These are phyloP conservation scores for Sandelia bainsii DNA, from an alignment of 2,797 vertebrate species.

Conservation along the genomic window DNA sequence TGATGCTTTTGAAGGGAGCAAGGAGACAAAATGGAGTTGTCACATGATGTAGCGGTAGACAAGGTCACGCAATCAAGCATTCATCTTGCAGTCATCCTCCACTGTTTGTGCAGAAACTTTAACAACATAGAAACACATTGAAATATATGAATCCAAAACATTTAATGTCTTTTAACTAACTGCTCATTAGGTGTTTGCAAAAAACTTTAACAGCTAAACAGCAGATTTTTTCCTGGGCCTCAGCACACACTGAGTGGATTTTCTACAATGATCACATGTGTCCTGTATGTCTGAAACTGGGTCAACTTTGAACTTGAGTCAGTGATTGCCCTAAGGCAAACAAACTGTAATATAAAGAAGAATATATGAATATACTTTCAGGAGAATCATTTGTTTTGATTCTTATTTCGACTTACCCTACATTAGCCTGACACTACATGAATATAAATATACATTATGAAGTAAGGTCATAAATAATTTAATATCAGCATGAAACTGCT, in stretches of 20 bases:
- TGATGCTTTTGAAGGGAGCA: constrained; percentile 46
- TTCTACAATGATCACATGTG: constrained; percentile 48
- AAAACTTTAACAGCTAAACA: neutral
- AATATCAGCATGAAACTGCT: constrained; percentile 35
- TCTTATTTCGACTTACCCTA: constrained; percentile 57
- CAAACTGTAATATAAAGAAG: constrained; percentile 72
- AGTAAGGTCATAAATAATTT: constrained; percentile 64
- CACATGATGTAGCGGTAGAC: neutral
- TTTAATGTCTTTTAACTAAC: neutral
- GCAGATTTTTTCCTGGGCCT: no score
- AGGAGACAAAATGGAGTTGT: constrained; percentile 36
- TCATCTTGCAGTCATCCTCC: neutral
- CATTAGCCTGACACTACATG: constrained; percentile 58
- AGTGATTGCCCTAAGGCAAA: constrained; percentile 62
- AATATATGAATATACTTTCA: constrained; percentile 74
- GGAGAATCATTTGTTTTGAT: constrained; percentile 58
- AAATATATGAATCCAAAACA: neutral
- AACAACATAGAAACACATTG: neutral
- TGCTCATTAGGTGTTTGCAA: constrained; percentile 1
- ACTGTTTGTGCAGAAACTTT: neutral
- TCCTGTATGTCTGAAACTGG: constrained; percentile 61
- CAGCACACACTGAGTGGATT: constrained; percentile 29
- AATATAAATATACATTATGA: constrained; percentile 61
- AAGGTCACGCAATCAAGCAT: constrained; percentile 16
- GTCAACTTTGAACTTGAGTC: constrained; percentile 72